Evolutionary conservation across 2,888 invertebrate species (phyloP).

Genomic region (Philereme vetulata): DNA sequence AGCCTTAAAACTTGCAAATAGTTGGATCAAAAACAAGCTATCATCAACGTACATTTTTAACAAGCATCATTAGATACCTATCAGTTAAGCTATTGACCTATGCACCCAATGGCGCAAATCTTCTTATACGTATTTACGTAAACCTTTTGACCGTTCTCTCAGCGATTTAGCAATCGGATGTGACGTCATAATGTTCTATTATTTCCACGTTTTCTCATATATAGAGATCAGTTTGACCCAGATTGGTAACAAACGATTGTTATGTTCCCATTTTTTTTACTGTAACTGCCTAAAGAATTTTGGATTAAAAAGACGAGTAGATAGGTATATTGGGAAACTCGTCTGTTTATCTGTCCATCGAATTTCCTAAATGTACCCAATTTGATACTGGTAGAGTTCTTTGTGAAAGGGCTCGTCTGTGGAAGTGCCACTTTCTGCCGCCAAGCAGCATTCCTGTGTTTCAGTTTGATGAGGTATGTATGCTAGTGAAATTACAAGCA

Average conservation of each 20-base stretch:
- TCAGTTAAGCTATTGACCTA: slow-evolving; percentile 12
- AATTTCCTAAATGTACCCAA: no score
- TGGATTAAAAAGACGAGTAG: no score
- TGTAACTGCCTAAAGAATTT: no score
- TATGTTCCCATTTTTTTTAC: no score
- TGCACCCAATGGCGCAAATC: not conserved
- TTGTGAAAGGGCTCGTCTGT: no score
- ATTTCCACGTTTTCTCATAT: not conserved
- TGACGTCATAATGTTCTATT: not conserved
- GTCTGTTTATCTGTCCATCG: no score
- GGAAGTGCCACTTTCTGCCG: no score
- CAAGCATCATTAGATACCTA: slow-evolving; percentile 19
- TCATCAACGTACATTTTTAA: not conserved
- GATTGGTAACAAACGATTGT: not conserved
- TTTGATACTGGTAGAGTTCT: no score
- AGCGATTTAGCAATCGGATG: not conserved
- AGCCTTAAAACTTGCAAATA: not conserved
- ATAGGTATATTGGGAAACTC: no score
- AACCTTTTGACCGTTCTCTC: not conserved
- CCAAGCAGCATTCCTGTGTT: no score
- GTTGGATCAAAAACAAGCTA: not conserved
- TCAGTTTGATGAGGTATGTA: no score
- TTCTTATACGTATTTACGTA: not conserved
- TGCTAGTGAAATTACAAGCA: no score
- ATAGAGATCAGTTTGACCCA: slow-evolving; percentile 1